Percentiles rank a stretch among this genome's conserved stretches.
Evolutionary conservation across 2,113 vertebrate genomes (phyloP).

Genomic region (Lasiurus cinereus): DNA sequence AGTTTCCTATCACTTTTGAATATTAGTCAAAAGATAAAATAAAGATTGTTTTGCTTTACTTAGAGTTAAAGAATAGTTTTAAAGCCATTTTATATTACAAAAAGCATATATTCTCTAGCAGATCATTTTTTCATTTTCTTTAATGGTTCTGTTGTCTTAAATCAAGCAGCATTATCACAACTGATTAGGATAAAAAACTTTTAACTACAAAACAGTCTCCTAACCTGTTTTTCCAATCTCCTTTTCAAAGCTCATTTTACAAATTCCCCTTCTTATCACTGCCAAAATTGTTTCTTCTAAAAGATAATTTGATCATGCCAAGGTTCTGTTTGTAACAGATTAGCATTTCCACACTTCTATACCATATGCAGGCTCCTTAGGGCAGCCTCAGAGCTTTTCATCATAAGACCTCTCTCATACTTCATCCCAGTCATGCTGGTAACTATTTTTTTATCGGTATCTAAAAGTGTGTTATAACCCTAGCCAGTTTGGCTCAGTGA

Average conservation of each 20-base stretch:
- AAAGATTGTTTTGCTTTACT: neutral
- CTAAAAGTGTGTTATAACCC: neutral
- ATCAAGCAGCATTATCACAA: neutral
- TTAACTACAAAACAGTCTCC: neutral
- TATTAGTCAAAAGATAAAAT: conserved; percentile 26
- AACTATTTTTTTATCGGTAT: neutral
- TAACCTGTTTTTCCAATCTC: neutral
- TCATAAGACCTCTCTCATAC: neutral
- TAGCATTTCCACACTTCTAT: neutral
- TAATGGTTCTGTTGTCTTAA: neutral
- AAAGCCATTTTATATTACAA: neutral
- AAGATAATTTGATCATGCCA: neutral
- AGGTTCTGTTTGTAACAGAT: no score
- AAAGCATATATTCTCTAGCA: neutral
- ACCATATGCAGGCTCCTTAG: no score
- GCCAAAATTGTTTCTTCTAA: neutral
- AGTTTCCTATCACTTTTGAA: neutral
- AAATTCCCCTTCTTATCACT: neutral
- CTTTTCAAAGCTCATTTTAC: neutral
- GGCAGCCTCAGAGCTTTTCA: neutral
- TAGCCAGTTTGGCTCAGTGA: no score
- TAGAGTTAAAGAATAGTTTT: conserved; percentile 16
- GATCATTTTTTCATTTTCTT: neutral
- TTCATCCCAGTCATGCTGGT: neutral
- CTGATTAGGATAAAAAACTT: neutral